A percentile compares a stretch with the other conserved stretches of the same genome.
Evolutionary conservation across 2,888 invertebrate species (phyloP).

Genomic region (Brenthis hecate): DNA sequence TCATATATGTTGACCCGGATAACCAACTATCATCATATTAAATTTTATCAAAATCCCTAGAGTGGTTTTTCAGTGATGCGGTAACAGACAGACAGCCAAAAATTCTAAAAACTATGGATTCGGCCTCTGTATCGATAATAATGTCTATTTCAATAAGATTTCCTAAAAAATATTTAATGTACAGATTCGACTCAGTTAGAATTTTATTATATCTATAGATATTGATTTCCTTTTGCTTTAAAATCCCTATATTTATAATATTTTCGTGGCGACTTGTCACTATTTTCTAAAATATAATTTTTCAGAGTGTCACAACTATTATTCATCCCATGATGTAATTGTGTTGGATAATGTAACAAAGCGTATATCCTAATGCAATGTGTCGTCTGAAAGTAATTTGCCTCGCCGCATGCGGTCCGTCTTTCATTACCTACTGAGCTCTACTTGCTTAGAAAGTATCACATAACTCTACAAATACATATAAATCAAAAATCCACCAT

Average conservation of each 20-base stretch:
- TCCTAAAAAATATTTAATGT: no score
- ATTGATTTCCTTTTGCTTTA: no score
- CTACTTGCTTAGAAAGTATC: slow-evolving; percentile 38
- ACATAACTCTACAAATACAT: background rate
- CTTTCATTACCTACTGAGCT: slow-evolving; percentile 62
- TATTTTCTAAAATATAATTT: slow-evolving; percentile 23
- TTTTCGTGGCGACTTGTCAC: background rate
- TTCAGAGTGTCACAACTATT: slow-evolving; percentile 31
- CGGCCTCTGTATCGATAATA: no score
- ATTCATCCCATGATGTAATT: slow-evolving; percentile 37
- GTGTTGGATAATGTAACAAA: slow-evolving; percentile 39
- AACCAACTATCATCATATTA: no score
- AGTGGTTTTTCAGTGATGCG: no score
- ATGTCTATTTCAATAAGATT: no score
- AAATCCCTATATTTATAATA: background rate
- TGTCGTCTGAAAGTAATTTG: slow-evolving; percentile 80
- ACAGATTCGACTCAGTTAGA: no score
- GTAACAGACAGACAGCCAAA: no score
- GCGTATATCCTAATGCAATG: slow-evolving; percentile 64
- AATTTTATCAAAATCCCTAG: no score
- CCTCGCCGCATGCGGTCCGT: slow-evolving; percentile 71
- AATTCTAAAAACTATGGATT: no score
- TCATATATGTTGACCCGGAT: no score
- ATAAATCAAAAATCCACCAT: slow-evolving; percentile 23
- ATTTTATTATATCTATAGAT: no score